Conservation (phyloP, 2,888 invertebrate genomes). For the Agonum fuliginosum region DNA sequence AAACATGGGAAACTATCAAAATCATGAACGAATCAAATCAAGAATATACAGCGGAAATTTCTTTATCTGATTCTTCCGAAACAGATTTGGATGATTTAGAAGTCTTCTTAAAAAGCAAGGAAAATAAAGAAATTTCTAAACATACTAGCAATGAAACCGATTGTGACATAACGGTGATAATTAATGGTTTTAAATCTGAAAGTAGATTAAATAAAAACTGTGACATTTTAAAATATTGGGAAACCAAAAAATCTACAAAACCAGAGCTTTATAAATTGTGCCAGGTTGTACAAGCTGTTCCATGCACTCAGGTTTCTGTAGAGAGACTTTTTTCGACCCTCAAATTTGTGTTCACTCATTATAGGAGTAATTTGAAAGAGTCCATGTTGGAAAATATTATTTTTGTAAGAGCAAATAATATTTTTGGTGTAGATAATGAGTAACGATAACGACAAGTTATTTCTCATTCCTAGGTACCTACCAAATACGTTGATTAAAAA, state of each 20-base stretch:
- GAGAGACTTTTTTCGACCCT: not conserved
- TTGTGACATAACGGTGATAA: not conserved
- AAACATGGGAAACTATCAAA: slow-evolving; percentile 4
- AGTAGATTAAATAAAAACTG: not conserved
- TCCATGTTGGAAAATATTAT: not conserved
- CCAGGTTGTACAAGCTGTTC: not conserved
- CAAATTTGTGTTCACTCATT: not conserved
- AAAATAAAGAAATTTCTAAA: not conserved
- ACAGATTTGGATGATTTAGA: not conserved
- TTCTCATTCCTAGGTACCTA: no score
- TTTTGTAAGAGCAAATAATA: not conserved
- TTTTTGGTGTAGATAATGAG: not conserved
- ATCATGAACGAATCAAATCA: not conserved
- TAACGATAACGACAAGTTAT: not conserved
- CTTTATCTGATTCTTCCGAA: not conserved
- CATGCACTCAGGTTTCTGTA: slow-evolving; percentile 9
- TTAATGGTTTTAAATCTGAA: not conserved
- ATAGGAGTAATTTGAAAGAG: slow-evolving; percentile 3
- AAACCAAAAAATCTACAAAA: not conserved
- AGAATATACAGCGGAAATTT: not conserved
- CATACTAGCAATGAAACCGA: not conserved
- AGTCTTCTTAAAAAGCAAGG: not conserved
- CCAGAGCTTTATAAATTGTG: not conserved
- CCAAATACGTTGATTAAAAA: no score
- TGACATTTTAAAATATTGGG: slow-evolving; percentile 2